These are phyloP conservation scores for Larimichthys polyactis DNA, from an alignment of 2,113 vertebrate species.

Conservation along the genomic window DNA sequence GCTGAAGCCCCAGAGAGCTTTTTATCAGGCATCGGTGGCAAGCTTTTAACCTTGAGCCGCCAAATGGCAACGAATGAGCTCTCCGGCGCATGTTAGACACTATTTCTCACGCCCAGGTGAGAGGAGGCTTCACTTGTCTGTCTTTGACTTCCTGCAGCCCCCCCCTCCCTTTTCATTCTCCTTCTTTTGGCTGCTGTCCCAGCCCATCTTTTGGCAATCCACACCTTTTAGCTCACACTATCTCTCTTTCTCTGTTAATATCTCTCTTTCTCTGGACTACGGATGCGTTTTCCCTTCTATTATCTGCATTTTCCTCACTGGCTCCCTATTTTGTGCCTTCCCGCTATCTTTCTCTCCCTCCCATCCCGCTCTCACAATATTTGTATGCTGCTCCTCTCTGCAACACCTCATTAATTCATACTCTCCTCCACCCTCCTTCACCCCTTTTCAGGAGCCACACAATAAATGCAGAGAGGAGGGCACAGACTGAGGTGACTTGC, in stretches of 20 bases:
- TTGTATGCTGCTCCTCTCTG: constrained; percentile 82
- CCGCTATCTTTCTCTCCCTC: constrained; percentile 69
- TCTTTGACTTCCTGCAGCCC: constrained; percentile 51
- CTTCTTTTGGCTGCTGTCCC: constrained; percentile 47
- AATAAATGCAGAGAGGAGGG: constrained; percentile 79
- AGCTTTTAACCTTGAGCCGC: constrained; percentile 85
- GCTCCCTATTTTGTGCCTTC: constrained; percentile 63
- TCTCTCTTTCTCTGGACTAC: constrained; percentile 50
- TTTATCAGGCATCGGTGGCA: constrained; percentile 76
- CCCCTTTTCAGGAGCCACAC: constrained; percentile 77
- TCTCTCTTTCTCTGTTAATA: constrained; percentile 48
- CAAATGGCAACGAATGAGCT: constrained; percentile 78
- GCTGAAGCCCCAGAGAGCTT: constrained; percentile 74
- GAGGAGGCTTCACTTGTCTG: constrained; percentile 47
- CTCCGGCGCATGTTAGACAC: constrained; percentile 65
- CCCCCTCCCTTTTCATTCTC: constrained; percentile 35
- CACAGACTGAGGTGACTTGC: constrained; percentile 71
- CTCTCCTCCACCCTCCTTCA: constrained; percentile 81
- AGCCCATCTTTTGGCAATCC: constrained; percentile 53
- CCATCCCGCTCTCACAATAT: constrained; percentile 74
- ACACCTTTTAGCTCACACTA: constrained; percentile 55
- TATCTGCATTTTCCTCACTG: constrained; percentile 62
- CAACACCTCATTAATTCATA: constrained; percentile 84
- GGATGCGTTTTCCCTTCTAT: constrained; percentile 53
- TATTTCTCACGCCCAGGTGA: constrained; percentile 73